These are phyloP conservation scores for Siderastrea siderea DNA, from an alignment of 92 coral and sea anemone species.

Conservation along the genomic window DNA sequence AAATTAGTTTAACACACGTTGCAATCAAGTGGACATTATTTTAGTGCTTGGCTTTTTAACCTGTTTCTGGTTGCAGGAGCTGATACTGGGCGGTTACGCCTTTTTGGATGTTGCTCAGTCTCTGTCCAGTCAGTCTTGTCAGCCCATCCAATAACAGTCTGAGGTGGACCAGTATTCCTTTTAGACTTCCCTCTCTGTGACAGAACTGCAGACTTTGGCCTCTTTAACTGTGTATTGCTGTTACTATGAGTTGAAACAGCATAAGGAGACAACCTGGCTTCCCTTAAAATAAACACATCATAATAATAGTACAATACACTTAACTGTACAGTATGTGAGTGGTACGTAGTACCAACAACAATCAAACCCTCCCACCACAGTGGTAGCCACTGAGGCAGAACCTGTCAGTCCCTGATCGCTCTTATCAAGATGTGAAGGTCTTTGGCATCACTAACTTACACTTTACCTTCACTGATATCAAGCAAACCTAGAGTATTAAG, in stretches of 20 bases:
- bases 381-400: too few relatives aligned
- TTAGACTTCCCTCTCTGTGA: slow-evolving; percentile 47
- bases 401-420: too few relatives aligned
- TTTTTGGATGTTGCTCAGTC: slow-evolving; percentile 38
- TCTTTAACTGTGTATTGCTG: slow-evolving; percentile 40
- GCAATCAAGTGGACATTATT: background rate
- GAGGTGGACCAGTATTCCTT: slow-evolving; percentile 37
- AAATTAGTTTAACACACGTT: background rate
- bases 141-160: slow-evolving; percentile 71
- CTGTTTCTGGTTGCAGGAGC: slow-evolving; percentile 85
- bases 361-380: too few relatives aligned
- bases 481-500: too few relatives aligned
- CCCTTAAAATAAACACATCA: slow-evolving; percentile 35
- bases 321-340: too few relatives aligned
- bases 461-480: too few relatives aligned
- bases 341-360: too few relatives aligned
- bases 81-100: slow-evolving; percentile 72
- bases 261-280: slow-evolving; percentile 83
- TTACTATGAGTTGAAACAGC: slow-evolving; percentile 64
- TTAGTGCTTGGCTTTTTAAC: slow-evolving; percentile 49
- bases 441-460: too few relatives aligned
- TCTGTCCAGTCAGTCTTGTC: slow-evolving; percentile 49
- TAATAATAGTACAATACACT: background rate
- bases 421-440: too few relatives aligned
- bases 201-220: slow-evolving; percentile 83